Evolutionary conservation across 2,797 vertebrate species (phyloP).

Genomic region (Pyrocephalus nanus): DNA sequence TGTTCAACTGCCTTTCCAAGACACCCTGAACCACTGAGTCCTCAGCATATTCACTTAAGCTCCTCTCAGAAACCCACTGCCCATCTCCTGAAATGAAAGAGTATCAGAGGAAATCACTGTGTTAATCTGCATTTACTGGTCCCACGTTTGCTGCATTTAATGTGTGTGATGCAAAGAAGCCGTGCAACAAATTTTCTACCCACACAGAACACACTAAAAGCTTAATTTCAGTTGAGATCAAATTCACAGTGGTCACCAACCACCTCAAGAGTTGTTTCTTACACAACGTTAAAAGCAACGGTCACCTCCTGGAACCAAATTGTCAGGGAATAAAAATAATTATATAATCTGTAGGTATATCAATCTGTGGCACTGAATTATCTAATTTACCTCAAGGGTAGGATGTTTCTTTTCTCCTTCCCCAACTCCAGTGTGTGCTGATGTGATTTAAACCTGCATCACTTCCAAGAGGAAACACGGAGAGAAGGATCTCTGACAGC

Average conservation of each 20-base stretch:
- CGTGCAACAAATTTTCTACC: neutral
- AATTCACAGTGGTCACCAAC: neutral
- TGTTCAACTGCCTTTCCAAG: neutral
- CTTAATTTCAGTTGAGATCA: neutral
- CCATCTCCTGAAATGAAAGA: constrained; percentile 53
- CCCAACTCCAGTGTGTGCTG: neutral
- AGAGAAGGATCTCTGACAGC: neutral
- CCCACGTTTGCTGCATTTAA: neutral
- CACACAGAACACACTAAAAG: neutral
- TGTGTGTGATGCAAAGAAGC: neutral
- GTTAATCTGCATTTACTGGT: neutral
- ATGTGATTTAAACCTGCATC: neutral
- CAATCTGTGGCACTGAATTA: neutral
- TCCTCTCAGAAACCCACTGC: constrained; percentile 64
- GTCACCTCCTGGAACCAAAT: neutral
- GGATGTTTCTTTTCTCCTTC: neutral
- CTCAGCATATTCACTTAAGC: constrained; percentile 53
- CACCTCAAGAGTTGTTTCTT: neutral
- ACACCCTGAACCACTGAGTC: constrained; percentile 13
- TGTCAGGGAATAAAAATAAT: neutral
- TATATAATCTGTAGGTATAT: neutral
- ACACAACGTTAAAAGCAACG: neutral
- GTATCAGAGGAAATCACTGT: neutral
- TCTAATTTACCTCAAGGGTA: neutral
- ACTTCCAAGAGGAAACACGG: neutral